These are phyloP conservation scores for Arbacia lixula DNA, from an alignment of 53 echinoderm and acorn worm genomes.

Conservation along the genomic window DNA sequence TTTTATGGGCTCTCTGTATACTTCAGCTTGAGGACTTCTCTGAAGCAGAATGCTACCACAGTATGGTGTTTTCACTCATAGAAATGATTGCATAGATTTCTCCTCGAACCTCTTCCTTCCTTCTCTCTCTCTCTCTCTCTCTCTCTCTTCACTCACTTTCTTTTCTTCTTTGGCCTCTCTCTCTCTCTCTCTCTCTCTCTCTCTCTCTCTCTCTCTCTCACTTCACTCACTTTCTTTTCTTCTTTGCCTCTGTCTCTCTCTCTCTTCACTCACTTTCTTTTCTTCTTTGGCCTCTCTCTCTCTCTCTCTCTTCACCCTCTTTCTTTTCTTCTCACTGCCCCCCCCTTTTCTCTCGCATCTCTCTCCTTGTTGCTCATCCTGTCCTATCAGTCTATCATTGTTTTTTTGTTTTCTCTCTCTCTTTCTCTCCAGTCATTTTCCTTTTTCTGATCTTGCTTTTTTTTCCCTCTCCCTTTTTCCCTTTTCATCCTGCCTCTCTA, in stretches of 20 bases:
- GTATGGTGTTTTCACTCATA: not conserved
- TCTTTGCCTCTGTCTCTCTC: not conserved
- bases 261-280: not conserved
- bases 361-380: no score
- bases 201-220: not conserved
- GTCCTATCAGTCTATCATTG: no score
- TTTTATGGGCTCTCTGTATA: not conserved
- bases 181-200: not conserved
- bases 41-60: conserved; percentile 8
- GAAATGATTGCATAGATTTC: not conserved
- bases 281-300: not conserved
- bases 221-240: not conserved
- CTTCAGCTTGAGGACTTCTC: not conserved
- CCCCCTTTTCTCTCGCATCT: not conserved
- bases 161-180: not conserved
- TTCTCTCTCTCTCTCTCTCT: not conserved
- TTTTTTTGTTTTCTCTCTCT: no score
- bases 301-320: not conserved
- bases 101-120: not conserved
- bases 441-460: not conserved
- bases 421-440: not conserved
- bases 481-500: no score
- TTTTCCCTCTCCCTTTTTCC: not conserved
- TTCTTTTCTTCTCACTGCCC: not conserved
- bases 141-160: no score